phyloP scores from a whole-genome alignment of 1,140 invertebrate species.

The Anoplophora glabripennis region DNA sequence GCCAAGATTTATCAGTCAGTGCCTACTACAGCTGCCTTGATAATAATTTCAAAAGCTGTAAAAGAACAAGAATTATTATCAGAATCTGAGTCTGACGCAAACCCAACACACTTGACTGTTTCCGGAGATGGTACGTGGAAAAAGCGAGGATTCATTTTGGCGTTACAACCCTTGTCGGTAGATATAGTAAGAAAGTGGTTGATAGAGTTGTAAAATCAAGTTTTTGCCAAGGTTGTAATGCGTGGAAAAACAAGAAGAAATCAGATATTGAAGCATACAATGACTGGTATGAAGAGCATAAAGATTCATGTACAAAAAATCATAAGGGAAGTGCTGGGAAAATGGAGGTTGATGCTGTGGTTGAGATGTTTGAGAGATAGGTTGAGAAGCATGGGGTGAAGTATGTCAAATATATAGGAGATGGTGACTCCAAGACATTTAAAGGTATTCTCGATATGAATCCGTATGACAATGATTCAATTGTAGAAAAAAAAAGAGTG shows the following conservation, averaged over 20 bases:
- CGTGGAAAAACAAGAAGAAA: conserved; percentile 26
- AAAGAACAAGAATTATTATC: neutral
- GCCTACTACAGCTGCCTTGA: neutral
- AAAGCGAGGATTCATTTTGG: too few relatives aligned
- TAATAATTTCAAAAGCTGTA: neutral
- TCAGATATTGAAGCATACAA: conserved; percentile 17
- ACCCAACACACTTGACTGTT: conserved; percentile 1
- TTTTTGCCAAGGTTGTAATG: conserved; percentile 26
- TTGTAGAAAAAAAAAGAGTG: conserved; percentile 35
- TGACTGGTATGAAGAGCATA: conserved; percentile 21
- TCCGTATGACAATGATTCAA: conserved; percentile 25
- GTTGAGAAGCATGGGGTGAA: too few relatives aligned
- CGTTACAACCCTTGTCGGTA: too few relatives aligned
- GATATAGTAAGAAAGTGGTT: too few relatives aligned
- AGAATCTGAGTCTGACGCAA: neutral
- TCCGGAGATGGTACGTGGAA: too few relatives aligned
- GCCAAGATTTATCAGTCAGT: too few relatives aligned
- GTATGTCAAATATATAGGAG: conserved; percentile 36
- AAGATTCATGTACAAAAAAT: conserved; percentile 25
- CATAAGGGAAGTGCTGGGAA: conserved; percentile 29
- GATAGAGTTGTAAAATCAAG: conserved; percentile 22
- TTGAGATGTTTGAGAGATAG: too few relatives aligned
- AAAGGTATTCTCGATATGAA: conserved; percentile 23
- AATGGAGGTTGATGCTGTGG: too few relatives aligned
- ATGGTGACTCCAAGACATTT: conserved; percentile 35